Evolutionary conservation across 2,797 vertebrate species (phyloP), one percentile per base, ranked within the genome.

Genomic region (Miichthys miiuy): DNA sequence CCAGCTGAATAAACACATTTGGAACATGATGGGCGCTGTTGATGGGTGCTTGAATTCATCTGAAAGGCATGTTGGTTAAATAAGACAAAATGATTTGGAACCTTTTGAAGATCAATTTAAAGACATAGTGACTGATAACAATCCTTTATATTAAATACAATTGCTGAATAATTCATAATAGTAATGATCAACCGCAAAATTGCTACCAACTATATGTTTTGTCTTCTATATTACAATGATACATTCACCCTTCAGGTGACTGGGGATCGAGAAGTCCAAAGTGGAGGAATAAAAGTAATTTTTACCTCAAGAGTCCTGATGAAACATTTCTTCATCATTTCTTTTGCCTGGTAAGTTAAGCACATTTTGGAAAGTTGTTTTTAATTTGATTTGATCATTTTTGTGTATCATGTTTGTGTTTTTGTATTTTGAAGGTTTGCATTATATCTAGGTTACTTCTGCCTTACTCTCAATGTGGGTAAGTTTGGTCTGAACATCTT

Each of bases 401-500:
- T 20, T 38, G 27, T 72, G 21, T 18, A 3, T 71, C 6, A 63
- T 20, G 23, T 51, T 8, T 68, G 10, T 54, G 2, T 64, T 34
- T 60, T 52, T 57, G 42, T 65, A 38, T 21, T 63, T 18, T 55
- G 6, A 70, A 96, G 96, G 96, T 96, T 95, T 90, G 94, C 93
- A 10, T 74, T 95, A 79, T 95, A 94, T 67, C 83, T 97, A 8
- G 93, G 92, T 1, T 96, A 95, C 90, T 96, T 91, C 0, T 95
- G 93, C 25, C 68, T 97, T 20, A 20, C 93, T 57, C 77, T 97
- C 56, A 96, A 95, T 0, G 94, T 97, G 54, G 95, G 95, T 0
- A 93, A 89, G 77, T 96, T 96, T 10, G 96, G 97, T 14, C 80
- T 96, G 86, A 75, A 95, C 90, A 95, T 97, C 91, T 97, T 97